These are phyloP conservation scores for Anthoscopus minutus DNA, from an alignment of 2,113 vertebrate species.

Conservation along the genomic window DNA sequence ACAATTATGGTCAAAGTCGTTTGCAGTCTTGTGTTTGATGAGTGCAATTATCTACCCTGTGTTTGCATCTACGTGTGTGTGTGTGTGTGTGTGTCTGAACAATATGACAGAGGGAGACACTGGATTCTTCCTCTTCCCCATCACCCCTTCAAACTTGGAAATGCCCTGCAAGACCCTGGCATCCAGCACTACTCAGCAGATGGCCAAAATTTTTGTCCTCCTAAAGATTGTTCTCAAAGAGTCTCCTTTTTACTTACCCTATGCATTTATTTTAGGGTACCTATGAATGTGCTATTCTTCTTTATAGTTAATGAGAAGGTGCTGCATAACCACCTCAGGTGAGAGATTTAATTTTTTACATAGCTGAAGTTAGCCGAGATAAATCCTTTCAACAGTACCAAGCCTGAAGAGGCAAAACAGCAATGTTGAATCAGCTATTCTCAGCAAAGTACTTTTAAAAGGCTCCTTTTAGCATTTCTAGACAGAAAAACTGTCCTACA, in stretches of 20 bases:
- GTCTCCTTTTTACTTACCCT: neutral
- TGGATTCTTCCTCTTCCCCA: neutral
- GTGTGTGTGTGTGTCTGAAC: neutral
- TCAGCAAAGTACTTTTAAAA: neutral
- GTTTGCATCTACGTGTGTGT: neutral
- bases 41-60: neutral
- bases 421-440: neutral
- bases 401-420: neutral
- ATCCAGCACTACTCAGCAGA: neutral
- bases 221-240: neutral
- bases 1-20: neutral
- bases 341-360: neutral
- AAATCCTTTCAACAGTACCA: neutral
- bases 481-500: neutral
- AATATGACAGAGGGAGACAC: neutral
- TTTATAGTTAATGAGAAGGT: neutral
- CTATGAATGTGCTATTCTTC: neutral
- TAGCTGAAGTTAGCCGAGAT: neutral
- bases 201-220: neutral
- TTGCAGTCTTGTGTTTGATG: neutral
- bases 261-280: neutral
- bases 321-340: neutral
- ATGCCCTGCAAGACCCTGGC: neutral
- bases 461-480: neutral
- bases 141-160: neutral